Evolutionary conservation across 1,140 invertebrate genomes (phyloP), one percentile per base, ranked within the genome.

Genomic region (Cotesia vestalis): DNA sequence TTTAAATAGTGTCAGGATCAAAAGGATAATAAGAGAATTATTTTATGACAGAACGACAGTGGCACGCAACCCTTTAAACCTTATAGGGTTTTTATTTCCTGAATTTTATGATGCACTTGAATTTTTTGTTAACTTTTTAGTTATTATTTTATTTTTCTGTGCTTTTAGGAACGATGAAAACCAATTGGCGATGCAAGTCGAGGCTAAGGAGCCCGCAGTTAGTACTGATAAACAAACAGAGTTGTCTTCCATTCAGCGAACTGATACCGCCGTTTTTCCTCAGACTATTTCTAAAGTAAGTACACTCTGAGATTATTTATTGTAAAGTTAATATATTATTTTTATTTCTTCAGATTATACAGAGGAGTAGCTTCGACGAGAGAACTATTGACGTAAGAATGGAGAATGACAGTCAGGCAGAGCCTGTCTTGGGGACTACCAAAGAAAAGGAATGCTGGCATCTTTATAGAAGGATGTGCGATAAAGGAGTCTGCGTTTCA

Each of bases 361-460:
- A 78, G 52, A 72, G 61, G 57, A 69, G 40, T 6, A 68, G 27
- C 27, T 52, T 66, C n/a, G 11, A 68, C 17, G 17, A 55, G 4
- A 9, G n/a, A n/a, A 55, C 53, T 4, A 38, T 66, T 46, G 62
- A 66, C n/a, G 8, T 60, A 3, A 46, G 66, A 27, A 34, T 57
- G 3, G 73, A 75, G 4, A 20, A 40, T 36, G 46, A 73, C 60
- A 60, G 11, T 4, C 66, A 69, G 38, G 62, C 67, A 2, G 84
- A 85, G 67, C 84, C 85, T 2, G 77, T 77, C 4, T 81, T 85
- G 72, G 82, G 84, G 72, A 88, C 88, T 3, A 80, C 84, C 0
- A 91, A 90, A 78, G 90, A 90, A 75, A 88, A 89, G 76, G 90
- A 92, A 80, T 92, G 91, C 77, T 92, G 91, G 91, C 89, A 90